Percentiles rank a stretch among this genome's conserved stretches.
phyloP scores from a whole-genome alignment of 2,888 invertebrate genomes.

The Temnothorax unifasciatus region DNA sequence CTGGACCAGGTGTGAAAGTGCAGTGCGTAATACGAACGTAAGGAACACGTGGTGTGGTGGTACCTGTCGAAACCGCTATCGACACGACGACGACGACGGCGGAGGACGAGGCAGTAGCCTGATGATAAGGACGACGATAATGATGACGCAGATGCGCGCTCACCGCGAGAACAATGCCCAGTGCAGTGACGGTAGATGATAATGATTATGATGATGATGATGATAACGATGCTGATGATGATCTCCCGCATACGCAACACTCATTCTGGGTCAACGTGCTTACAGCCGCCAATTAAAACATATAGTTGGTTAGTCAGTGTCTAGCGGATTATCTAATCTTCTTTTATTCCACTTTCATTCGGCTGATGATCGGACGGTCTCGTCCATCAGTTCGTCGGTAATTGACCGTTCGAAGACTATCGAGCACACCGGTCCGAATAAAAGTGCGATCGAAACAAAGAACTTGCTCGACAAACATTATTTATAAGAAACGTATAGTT shows the following conservation, averaged over 20 bases:
- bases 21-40: conserved; percentile 39
- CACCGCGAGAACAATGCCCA: conserved; percentile 4
- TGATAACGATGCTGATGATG: conserved; percentile 29
- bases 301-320: conserved; percentile 19
- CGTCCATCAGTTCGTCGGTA: background rate
- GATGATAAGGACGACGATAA: conserved; percentile 25
- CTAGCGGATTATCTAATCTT: conserved; percentile 10
- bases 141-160: background rate
- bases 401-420: background rate
- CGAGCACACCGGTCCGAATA: background rate
- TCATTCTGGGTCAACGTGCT: conserved; percentile 58
- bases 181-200: conserved; percentile 19
- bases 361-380: background rate
- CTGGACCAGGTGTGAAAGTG: conserved; percentile 56
- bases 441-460: background rate
- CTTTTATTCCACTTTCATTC: conserved; percentile 26
- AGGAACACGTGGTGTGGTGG: conserved; percentile 17
- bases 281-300: conserved; percentile 57
- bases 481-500: background rate
- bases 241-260: conserved; percentile 21
- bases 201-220: conserved; percentile 42
- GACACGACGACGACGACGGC: conserved; percentile 7
- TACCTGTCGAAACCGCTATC: conserved; percentile 49
- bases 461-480: background rate
- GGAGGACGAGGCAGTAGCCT: background rate